Evolutionary conservation across 2,797 vertebrate species (phyloP).

Genomic region (Leucoraja ocellata): DNA sequence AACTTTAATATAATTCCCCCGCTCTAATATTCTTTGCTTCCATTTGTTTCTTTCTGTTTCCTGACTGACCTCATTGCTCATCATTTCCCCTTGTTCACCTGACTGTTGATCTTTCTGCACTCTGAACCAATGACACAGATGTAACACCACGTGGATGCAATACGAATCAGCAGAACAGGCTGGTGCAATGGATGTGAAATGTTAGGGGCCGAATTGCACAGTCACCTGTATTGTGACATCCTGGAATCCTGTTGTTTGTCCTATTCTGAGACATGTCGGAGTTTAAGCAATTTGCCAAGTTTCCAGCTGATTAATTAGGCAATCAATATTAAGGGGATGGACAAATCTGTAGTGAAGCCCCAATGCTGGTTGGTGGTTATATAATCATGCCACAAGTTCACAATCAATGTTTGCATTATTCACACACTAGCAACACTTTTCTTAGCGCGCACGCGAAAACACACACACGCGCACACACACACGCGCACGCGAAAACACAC

Average conservation of each 20-base stretch:
- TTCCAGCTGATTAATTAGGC: background rate
- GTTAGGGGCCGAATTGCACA: background rate
- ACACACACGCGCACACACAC: no score
- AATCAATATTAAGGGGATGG: background rate
- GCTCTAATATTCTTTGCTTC: no score
- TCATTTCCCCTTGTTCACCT: no score
- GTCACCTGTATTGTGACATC: background rate
- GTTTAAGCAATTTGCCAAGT: background rate
- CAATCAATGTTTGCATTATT: conserved; percentile 21
- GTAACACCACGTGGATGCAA: background rate
- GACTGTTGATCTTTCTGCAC: background rate
- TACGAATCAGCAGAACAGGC: background rate
- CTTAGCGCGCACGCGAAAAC: no score
- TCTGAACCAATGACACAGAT: background rate
- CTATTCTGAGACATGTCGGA: background rate
- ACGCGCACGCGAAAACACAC: no score
- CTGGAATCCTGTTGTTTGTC: background rate
- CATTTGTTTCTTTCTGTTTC: no score
- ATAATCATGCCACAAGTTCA: background rate
- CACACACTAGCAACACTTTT: background rate
- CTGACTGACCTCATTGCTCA: no score
- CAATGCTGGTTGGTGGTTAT: background rate
- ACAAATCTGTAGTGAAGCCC: background rate
- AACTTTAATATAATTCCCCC: no score
- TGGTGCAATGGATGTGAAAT: background rate